Evolutionary conservation across 2,888 invertebrate genomes (phyloP), one percentile per base, ranked within the genome.

Genomic region (Leucania comma): DNA sequence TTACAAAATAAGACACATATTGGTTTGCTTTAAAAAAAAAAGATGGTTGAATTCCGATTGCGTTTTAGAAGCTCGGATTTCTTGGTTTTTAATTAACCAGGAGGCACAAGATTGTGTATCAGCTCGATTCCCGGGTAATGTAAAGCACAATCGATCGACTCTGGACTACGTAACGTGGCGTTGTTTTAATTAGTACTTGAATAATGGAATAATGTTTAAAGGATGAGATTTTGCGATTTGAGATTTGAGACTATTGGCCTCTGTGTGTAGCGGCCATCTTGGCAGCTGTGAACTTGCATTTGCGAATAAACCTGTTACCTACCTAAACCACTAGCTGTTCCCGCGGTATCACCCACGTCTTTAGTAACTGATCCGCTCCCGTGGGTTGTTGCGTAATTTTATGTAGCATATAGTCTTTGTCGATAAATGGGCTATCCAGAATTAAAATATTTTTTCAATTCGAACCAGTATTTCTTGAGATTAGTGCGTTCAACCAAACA

Each of bases 101-200:
- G 20, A 78, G 54, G 69, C 75, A 66, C 53, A 72, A 85, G 84
- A 85, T 83, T 69, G 86, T 78, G 68, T 80, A 77, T 80, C 73
- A 68, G 79, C 78, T 80, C 80, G 80, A 81, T 82, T 80, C 83
- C 82, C 74, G 69, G 57, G 60, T 74, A 82, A 74, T 82, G 78
- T 78, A 82, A 78, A 80, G 54, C 67, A 79, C 75, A 83, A 77
- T 85, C 81, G 85, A 79, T 78, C 68, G 77, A 56, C 46, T 67
- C 14, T 51, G 61, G 72, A 75, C 62, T 74, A 71, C 70, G 56
- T 70, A 60, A 67, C 71, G 51, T 69, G 46, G 83, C 64, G 77
- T 75, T 83, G 84, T 84, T 85, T 85, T 84, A 84, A 84, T 84
- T 84, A 83, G 79, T 78, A 69, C 48, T 42, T 50, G 81, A 81